These are phyloP conservation scores for Pseudopodoces humilis DNA, from an alignment of 2,113 vertebrate species.

Conservation along the genomic window DNA sequence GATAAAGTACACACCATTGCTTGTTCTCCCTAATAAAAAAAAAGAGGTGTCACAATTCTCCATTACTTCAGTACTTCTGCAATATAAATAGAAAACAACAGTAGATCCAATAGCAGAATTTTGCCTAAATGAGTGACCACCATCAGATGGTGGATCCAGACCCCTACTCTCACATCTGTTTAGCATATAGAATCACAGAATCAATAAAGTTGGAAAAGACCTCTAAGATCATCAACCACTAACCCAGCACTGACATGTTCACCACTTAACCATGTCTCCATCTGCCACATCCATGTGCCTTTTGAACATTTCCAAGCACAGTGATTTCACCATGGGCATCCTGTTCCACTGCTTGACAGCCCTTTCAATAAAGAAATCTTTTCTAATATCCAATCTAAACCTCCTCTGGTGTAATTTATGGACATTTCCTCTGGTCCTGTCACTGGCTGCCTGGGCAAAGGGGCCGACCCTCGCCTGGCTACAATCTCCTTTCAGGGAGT, in stretches of 20 bases:
- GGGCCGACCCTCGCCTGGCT: accelerated
- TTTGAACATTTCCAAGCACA: neutral
- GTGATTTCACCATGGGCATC: neutral
- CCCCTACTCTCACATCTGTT: neutral
- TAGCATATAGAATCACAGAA: neutral
- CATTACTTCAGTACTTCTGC: neutral
- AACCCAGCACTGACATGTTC: neutral
- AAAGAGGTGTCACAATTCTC: neutral
- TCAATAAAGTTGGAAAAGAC: neutral
- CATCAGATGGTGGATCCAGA: neutral
- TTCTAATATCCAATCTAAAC: neutral
- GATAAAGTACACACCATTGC: neutral
- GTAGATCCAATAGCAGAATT: neutral
- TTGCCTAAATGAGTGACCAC: neutral
- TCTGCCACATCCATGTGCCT: neutral
- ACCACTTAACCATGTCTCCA: neutral
- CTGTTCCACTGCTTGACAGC: neutral
- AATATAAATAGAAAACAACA: neutral
- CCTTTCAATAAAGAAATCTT: neutral
- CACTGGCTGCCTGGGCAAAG: neutral
- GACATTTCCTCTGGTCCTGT: neutral
- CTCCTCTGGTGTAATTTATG: neutral
- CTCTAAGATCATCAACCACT: neutral
- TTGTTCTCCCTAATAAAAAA: neutral
- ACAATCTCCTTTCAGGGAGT: neutral